A percentile compares a stretch with the other conserved stretches of the same genome.
Conservation (phyloP, 2,888 invertebrate species). For the Acronicta leporina region DNA sequence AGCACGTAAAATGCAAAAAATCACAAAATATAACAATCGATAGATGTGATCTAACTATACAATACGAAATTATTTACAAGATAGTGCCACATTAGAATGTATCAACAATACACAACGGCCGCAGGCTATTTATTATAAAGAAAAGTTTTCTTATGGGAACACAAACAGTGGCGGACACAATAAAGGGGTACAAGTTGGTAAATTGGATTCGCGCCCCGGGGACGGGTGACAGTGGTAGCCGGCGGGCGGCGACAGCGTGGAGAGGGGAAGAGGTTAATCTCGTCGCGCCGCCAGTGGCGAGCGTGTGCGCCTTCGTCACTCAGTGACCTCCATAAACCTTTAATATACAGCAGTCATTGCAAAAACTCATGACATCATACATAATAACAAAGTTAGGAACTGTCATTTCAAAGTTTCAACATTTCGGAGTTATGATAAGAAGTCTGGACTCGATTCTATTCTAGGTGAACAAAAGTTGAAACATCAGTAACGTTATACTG, state of each 20-base stretch:
- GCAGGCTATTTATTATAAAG: conserved; percentile 67
- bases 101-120: conserved; percentile 53
- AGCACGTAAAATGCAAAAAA: no score
- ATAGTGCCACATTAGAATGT: conserved; percentile 32
- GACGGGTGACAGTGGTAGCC: conserved; percentile 65
- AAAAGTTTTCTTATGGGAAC: conserved; percentile 70
- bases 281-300: conserved; percentile 51
- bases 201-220: conserved; percentile 82
- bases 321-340: conserved; percentile 30
- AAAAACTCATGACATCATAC: conserved; percentile 20
- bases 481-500: conserved; percentile 20
- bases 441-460: conserved; percentile 7
- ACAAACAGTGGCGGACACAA: conserved; percentile 72
- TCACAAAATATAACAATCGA: neutral
- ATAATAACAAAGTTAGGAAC: conserved; percentile 18
- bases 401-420: conserved; percentile 25
- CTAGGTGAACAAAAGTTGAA: conserved; percentile 25
- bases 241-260: conserved; percentile 48
- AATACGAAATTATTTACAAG: neutral
- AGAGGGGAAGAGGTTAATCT: conserved; percentile 56
- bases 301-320: conserved; percentile 34
- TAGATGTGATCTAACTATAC: conserved; percentile 12
- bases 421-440: conserved; percentile 14
- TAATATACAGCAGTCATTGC: conserved; percentile 18
- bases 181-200: conserved; percentile 81